Conservation (phyloP, 2,888 invertebrate genomes). For the Calameuta pallipes region DNA sequence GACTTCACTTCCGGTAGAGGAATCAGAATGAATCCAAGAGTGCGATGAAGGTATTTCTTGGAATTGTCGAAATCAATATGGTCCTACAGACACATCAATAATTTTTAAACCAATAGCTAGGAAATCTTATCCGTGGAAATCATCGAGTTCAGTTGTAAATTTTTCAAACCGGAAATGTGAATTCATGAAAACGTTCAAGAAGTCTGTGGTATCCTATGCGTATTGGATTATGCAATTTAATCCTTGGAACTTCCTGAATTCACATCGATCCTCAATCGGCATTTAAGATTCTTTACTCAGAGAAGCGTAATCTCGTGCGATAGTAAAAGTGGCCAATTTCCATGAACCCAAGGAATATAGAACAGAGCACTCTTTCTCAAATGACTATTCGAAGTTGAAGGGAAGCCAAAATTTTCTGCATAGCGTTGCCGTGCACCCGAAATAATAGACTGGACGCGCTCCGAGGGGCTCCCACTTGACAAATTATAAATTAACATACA, state of each 20-base stretch:
- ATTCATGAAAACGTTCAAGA: not conserved
- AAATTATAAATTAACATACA: slow-evolving; percentile 30
- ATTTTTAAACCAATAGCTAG: not conserved
- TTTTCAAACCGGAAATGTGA: not conserved
- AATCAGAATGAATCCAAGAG: not conserved
- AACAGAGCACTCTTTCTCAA: slow-evolving; percentile 26
- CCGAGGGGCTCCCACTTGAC: slow-evolving; percentile 56
- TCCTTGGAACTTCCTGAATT: not conserved
- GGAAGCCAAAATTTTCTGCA: slow-evolving; percentile 57
- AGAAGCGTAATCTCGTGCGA: not conserved
- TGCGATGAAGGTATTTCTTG: not conserved
- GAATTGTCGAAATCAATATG: not conserved
- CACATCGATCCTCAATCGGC: not conserved
- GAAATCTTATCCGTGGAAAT: not conserved
- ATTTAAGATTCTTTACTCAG: not conserved
- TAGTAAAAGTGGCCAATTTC: not conserved
- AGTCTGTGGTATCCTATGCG: not conserved
- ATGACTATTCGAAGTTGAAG: slow-evolving; percentile 43
- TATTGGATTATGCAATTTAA: not conserved
- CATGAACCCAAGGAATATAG: slow-evolving; percentile 2
- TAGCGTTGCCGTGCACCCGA: slow-evolving; percentile 46
- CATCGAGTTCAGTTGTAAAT: not conserved
- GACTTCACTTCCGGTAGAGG: slow-evolving; percentile 41
- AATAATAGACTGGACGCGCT: slow-evolving; percentile 63
- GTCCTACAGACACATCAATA: not conserved